Conservation (phyloP, 1,140 invertebrate species). For the Eriocheir sinensis region DNA sequence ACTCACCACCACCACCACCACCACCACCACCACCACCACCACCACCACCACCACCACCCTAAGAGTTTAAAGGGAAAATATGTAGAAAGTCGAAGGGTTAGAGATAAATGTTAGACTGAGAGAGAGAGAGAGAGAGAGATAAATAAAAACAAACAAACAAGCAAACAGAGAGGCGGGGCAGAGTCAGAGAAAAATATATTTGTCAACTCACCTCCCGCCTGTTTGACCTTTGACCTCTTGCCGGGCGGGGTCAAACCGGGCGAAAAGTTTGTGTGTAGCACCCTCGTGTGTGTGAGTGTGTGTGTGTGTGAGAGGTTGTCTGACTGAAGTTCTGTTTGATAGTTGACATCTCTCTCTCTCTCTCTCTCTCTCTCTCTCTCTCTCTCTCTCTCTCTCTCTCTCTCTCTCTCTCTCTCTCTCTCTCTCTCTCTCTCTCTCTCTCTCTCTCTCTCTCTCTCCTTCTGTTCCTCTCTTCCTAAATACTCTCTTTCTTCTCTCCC, state of each 20-base stretch:
- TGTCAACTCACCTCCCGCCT: too few relatives aligned
- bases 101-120: neutral
- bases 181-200: too few relatives aligned
- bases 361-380: too few relatives aligned
- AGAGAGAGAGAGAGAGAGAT: slow-evolving; percentile 3
- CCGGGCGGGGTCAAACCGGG: neutral
- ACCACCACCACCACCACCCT: too few relatives aligned
- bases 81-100: too few relatives aligned
- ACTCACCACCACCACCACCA: too few relatives aligned
- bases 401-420: neutral
- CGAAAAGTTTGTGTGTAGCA: neutral
- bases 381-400: neutral
- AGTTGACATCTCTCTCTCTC: too few relatives aligned
- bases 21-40: too few relatives aligned
- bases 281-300: neutral
- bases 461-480: neutral
- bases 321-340: too few relatives aligned
- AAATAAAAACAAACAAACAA: neutral
- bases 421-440: neutral
- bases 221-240: too few relatives aligned
- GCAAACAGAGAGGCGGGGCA: neutral
- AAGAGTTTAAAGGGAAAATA: too few relatives aligned
- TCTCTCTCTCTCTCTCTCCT: neutral
- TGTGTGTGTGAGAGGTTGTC: neutral
- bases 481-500: neutral